Evolutionary conservation across 1,140 invertebrate species (phyloP), one percentile per base, ranked within the genome.

Genomic region (Conopomorpha cramerella): DNA sequence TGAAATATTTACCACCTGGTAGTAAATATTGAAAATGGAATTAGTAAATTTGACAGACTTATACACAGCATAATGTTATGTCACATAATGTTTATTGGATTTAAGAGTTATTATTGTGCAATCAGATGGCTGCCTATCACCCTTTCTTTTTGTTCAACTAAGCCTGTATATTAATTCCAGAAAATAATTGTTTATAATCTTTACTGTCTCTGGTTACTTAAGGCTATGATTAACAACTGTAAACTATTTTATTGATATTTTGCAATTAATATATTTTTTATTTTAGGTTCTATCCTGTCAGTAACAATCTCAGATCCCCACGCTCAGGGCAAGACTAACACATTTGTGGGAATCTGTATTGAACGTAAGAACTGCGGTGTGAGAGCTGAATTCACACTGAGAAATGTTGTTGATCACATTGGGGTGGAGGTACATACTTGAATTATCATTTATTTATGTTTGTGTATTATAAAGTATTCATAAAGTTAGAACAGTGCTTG

Each of bases 301-400:
- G 94, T 99, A 1, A 92, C 89, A n/a, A 86, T 89, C 37, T 87
- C 93, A 1, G 96, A 99, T 77, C 82, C 78, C 26, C 90, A 96
- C 82, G 85, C 93, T 19, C 85, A 89, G 10, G 88, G 86, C 23
- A 98, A 98, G 77, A 77, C 78, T 0, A 95, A 86, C 56, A 82
- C 85, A 58, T 99, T 99, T 83, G 88, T 99, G 35, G 96, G 98
- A 2, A 97, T 99, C 55, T 99, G 97, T 57, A 99, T 98, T 52
- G 77, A 92, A 38, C 77, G 95, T 49, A 81, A 81, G 39, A 87
- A 87, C 1, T 81, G 82, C 65, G 97, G 96, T 1, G 78, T 99
- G 1, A 79, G 87, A 44, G 84, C 93, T 32, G 81, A 81, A 26
- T 98, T 99, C 58, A 89, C 87, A 17, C 66, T 99, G 2, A 84